Evolutionary conservation across 2,113 vertebrate genomes (phyloP).

Genomic region (Amblyornis subalaris): DNA sequence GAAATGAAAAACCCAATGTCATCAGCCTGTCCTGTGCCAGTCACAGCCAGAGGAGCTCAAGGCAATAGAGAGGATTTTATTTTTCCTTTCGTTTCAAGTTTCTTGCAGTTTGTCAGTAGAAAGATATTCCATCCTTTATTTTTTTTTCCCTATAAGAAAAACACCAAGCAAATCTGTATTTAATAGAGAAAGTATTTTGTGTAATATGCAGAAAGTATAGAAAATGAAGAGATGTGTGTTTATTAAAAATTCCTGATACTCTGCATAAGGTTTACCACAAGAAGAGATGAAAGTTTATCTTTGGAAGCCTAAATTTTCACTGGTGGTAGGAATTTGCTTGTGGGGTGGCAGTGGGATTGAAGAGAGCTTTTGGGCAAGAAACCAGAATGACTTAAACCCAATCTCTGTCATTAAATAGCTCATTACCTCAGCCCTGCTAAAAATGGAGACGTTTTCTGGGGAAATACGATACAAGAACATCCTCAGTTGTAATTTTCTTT

Average conservation of each 20-base stretch:
- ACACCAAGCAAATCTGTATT: constrained; percentile 17
- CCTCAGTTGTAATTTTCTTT: neutral
- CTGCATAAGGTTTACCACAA: constrained; percentile 19
- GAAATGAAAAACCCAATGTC: neutral
- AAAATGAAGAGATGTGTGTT: neutral
- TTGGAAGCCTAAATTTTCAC: constrained; percentile 1
- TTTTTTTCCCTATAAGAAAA: neutral
- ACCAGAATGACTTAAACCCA: neutral
- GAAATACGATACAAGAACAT: neutral
- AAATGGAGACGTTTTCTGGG: neutral
- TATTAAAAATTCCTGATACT: constrained; percentile 35
- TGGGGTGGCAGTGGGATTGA: neutral
- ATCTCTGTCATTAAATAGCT: constrained; percentile 22
- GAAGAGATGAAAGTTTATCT: constrained; percentile 21
- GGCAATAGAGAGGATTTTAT: neutral
- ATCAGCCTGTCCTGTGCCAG: neutral
- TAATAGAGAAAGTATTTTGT: constrained; percentile 47
- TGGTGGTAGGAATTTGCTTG: constrained; percentile 1
- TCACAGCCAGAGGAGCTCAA: neutral
- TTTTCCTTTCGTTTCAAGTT: neutral
- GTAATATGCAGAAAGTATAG: neutral
- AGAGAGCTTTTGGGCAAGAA: neutral
- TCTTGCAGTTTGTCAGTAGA: constrained; percentile 17
- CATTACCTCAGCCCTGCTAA: constrained; percentile 18
- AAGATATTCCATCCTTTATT: neutral